Conservation (phyloP, 2,113 vertebrate species). For the Lophochroa leadbeateri region DNA sequence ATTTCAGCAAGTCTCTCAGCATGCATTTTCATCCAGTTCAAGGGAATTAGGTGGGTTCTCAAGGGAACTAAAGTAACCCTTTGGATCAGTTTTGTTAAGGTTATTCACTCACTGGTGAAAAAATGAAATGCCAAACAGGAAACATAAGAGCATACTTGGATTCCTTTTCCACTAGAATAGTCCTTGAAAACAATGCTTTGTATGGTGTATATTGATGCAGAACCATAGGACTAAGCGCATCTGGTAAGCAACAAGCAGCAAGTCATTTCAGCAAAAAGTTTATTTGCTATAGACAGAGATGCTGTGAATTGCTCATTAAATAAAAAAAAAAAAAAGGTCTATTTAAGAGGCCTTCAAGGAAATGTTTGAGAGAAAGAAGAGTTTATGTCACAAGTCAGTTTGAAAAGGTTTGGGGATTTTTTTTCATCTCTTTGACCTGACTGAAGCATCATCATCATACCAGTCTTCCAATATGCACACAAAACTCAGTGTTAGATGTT, state of each 20-base stretch:
- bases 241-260: background rate
- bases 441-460: background rate
- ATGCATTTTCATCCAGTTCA: background rate
- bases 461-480: background rate
- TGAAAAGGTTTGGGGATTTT: background rate
- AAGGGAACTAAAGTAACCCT: background rate
- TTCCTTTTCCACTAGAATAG: background rate
- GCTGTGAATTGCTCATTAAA: background rate
- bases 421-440: background rate
- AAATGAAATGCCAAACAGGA: background rate
- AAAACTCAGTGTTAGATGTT: background rate
- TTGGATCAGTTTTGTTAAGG: background rate
- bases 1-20: background rate
- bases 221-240: background rate
- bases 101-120: background rate
- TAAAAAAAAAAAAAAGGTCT: background rate
- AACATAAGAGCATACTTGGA: background rate
- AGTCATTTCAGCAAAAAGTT: background rate
- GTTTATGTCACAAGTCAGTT: background rate
- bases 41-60: background rate
- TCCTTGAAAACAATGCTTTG: background rate
- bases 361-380: background rate
- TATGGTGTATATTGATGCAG: background rate
- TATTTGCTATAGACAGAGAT: background rate
- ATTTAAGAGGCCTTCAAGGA: background rate